Evolutionary conservation across 2,797 vertebrate species (phyloP).

Genomic region (Babyrousa celebensis): DNA sequence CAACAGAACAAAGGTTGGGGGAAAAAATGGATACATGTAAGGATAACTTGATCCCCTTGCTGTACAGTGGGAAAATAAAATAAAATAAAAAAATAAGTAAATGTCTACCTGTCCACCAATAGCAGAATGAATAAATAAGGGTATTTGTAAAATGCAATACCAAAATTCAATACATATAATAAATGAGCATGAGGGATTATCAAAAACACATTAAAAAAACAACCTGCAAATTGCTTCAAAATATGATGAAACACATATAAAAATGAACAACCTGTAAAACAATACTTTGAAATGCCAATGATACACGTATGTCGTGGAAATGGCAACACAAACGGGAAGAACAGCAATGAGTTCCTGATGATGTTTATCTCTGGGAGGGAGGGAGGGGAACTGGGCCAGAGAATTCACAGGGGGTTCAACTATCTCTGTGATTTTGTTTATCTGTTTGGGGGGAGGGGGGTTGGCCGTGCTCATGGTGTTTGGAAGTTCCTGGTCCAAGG

Average conservation of each 20-base stretch:
- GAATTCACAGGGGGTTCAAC: neutral
- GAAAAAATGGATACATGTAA: too few species aligned
- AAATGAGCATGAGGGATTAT: neutral
- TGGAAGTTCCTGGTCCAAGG: too few species aligned
- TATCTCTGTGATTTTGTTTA: too few species aligned
- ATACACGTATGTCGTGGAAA: neutral
- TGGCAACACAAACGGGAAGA: neutral
- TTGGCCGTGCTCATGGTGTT: too few species aligned
- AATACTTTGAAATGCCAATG: neutral
- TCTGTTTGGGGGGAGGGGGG: too few species aligned
- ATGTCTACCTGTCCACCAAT: neutral
- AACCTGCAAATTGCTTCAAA: neutral
- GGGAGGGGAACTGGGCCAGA: neutral
- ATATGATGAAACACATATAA: neutral
- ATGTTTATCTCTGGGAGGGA: neutral
- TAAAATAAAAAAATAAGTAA: too few species aligned
- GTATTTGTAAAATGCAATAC: neutral
- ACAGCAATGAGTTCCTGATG: neutral
- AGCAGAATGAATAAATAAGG: neutral
- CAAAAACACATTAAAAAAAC: slow-evolving; percentile 14
- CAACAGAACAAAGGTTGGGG: too few species aligned
- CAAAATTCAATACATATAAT: neutral
- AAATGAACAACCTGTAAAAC: neutral
- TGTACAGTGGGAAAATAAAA: too few species aligned
- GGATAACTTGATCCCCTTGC: too few species aligned